Evolutionary conservation across 2,888 invertebrate species (phyloP).

Genomic region (Macrosoma leucophasiata): DNA sequence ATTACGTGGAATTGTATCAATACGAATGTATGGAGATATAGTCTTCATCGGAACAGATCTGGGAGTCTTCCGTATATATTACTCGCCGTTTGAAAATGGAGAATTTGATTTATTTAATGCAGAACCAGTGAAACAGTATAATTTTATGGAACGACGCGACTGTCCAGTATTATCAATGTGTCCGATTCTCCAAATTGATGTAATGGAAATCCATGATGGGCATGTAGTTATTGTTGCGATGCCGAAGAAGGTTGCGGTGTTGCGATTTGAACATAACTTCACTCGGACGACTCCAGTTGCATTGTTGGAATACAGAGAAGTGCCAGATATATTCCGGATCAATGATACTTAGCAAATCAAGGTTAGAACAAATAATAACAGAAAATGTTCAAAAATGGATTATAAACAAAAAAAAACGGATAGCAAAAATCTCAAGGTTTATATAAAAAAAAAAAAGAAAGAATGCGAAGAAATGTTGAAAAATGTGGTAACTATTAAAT

Average conservation of each 20-base stretch:
- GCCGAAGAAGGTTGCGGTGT: slow-evolving; percentile 53
- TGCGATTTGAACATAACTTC: slow-evolving; percentile 44
- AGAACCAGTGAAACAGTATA: slow-evolving; percentile 46
- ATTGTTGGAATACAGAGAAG: slow-evolving; percentile 34
- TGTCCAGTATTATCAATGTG: slow-evolving; percentile 45
- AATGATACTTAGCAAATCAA: not conserved
- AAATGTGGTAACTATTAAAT: too few relatives aligned
- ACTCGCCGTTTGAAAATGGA: slow-evolving; percentile 39
- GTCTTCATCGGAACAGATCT: slow-evolving; percentile 52
- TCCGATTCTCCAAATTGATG: slow-evolving; percentile 51
- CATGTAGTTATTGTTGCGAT: slow-evolving; percentile 53
- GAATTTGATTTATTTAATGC: slow-evolving; percentile 45
- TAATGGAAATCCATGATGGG: slow-evolving; percentile 42
- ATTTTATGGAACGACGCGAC: slow-evolving; percentile 46
- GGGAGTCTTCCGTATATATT: slow-evolving; percentile 51
- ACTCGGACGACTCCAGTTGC: slow-evolving; percentile 32
- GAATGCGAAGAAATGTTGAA: too few relatives aligned
- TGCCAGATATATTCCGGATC: too few relatives aligned
- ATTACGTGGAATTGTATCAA: slow-evolving; percentile 39
- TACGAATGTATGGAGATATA: slow-evolving; percentile 47
- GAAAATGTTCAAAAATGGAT: not conserved
- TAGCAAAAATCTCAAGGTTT: not conserved
- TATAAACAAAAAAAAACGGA: not conserved
- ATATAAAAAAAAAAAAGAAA: not conserved
- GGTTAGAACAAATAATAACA: not conserved